Conservation (phyloP, 2,888 invertebrate species). For the Meteorus colon region DNA sequence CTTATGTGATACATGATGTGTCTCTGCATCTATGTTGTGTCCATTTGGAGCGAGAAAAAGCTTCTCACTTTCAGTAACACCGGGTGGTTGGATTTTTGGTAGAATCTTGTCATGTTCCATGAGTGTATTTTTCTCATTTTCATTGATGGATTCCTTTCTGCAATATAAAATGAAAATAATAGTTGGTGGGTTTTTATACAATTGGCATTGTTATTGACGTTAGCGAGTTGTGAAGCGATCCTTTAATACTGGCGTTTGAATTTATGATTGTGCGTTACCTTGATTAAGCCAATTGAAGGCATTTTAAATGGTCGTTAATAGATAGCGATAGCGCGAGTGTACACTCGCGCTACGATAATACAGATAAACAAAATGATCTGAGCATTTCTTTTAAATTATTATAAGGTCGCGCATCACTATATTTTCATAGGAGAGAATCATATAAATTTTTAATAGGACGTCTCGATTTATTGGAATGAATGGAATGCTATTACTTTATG, state of each 20-base stretch:
- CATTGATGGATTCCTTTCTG: constrained; percentile 54
- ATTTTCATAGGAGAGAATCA: neutral
- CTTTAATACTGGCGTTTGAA: neutral
- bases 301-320: constrained; percentile 23
- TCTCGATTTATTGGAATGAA: neutral
- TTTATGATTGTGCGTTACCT: constrained; percentile 16
- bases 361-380: constrained; percentile 29
- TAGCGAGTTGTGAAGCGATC: neutral
- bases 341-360: neutral
- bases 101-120: constrained; percentile 61
- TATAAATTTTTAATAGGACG: neutral
- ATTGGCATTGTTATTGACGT: neutral
- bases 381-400: constrained; percentile 10
- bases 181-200: neutral
- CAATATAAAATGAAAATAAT: constrained; percentile 24
- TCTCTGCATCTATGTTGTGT: constrained; percentile 49
- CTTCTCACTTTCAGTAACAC: neutral
- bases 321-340: constrained; percentile 23
- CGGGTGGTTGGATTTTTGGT: constrained; percentile 35
- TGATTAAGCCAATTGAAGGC: constrained; percentile 32
- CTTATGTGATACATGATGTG: constrained; percentile 55
- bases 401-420: neutral
- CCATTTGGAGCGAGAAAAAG: constrained; percentile 48
- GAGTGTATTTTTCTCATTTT: constrained; percentile 54
- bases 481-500: neutral